Evolutionary conservation across 2,797 vertebrate genomes (phyloP).

Genomic region (Oryzias sinensis): DNA sequence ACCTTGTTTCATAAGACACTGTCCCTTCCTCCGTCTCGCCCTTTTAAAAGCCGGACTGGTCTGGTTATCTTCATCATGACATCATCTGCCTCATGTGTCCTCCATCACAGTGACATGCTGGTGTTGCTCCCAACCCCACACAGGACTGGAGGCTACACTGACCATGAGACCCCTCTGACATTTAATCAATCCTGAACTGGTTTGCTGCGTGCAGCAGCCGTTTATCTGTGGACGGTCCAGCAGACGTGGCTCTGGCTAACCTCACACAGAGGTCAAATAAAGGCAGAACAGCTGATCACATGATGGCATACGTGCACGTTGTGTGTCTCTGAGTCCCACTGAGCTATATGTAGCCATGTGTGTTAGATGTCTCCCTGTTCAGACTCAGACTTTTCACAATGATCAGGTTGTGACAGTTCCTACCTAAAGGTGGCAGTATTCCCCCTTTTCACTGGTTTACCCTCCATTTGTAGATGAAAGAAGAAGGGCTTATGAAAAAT

Average conservation of each 20-base stretch:
- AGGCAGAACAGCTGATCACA: conserved; percentile 28
- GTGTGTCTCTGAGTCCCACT: not conserved
- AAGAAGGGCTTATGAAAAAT: too few relatives aligned
- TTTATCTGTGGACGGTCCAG: conserved; percentile 35
- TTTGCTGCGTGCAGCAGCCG: conserved; percentile 2
- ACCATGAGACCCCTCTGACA: conserved; percentile 13
- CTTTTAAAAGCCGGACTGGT: not conserved
- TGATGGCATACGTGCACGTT: conserved; percentile 23
- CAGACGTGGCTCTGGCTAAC: conserved; percentile 44
- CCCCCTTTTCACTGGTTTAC: too few relatives aligned
- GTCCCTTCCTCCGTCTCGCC: too few relatives aligned
- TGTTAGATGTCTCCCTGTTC: too few relatives aligned
- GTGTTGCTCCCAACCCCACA: conserved; percentile 22
- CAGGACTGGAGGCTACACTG: conserved; percentile 1
- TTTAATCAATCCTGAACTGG: conserved; percentile 13
- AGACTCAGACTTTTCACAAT: too few relatives aligned
- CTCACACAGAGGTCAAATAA: conserved; percentile 33
- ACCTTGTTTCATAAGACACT: not conserved
- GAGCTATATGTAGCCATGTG: too few relatives aligned
- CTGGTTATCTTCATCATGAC: not conserved
- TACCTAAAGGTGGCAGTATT: too few relatives aligned
- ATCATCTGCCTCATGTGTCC: conserved; percentile 32
- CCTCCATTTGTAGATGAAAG: too few relatives aligned
- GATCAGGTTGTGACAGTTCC: too few relatives aligned
- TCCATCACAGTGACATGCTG: conserved; percentile 13